Evolutionary conservation across 2,888 invertebrate genomes (phyloP), one percentile per base, ranked within the genome.

Genomic region (Melanophora roralis): DNA sequence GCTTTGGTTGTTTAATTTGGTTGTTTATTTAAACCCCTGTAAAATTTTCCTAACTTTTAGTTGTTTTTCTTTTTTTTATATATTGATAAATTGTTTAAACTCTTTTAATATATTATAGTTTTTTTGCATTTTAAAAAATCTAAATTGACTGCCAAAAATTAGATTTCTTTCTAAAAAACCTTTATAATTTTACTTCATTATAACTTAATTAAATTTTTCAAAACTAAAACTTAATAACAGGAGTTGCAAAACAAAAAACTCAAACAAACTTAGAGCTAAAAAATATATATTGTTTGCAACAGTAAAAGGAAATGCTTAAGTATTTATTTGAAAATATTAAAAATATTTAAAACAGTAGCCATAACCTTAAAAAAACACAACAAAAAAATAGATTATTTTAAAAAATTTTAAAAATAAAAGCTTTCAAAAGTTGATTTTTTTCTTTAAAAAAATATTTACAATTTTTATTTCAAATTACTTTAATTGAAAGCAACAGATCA

Each of bases 401-500:
- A n/a, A 21, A 43, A 12, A 55, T 62, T 79, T 53, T 27, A 6
- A 83, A 78, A 38, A 27, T n/a, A 68, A 57, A 75, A 49, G 72
- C 72, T 79, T 78, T 73, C 68, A 79, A 55, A 36, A 67, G 53
- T 55, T 55, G 71, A 68, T 21, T 14, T 74, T 79, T 40, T 11
- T 45, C 62, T 53, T 40, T 80, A 27, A 27, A 27, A 27, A 27
- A 27, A 71, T 32, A 36, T 53, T 47, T 74, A 43, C n/a, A n/a
- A n/a, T n/a, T n/a, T 59, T 65, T 38, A 47, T 23, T 60, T 59
- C 59, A 74, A 69, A 65, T 80, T 65, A 74, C 83, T 83, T 72
- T 83, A 45, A 75, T 75, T 85, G 85, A 87, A 85, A 85, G 87
- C 86, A 87, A 87, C 87, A 88, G 86, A 88, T 89, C 89, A 89